Percentiles rank a stretch among this genome's conserved stretches.
phyloP scores from a whole-genome alignment of 2,797 vertebrate genomes.

The Melanotaenia nigrans region DNA sequence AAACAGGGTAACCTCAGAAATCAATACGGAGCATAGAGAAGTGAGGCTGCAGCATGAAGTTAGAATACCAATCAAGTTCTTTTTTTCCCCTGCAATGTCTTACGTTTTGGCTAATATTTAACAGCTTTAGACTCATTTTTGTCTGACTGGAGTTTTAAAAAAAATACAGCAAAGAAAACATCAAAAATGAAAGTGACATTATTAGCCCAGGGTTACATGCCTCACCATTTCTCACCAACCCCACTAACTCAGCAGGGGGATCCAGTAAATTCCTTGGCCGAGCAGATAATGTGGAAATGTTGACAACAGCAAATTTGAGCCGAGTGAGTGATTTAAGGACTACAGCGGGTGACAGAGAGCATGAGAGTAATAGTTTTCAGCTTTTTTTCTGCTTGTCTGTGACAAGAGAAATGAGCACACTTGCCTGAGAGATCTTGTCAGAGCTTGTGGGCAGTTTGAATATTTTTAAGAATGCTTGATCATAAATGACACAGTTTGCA shows the following conservation, averaged over 20 bases:
- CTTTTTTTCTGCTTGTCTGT: conserved; percentile 52
- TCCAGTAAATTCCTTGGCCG: conserved; percentile 76
- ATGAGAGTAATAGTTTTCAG: conserved; percentile 70
- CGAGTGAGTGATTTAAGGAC: conserved; percentile 76
- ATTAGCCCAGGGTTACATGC: conserved; percentile 63
- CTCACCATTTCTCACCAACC: conserved; percentile 62
- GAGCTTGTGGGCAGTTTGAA: conserved; percentile 58
- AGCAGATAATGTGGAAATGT: conserved; percentile 80
- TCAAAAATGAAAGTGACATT: conserved; percentile 66
- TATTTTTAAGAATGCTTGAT: conserved; percentile 61
- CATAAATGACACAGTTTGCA: conserved; percentile 65
- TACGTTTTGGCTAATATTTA: conserved; percentile 18
- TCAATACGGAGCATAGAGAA: conserved; percentile 72
- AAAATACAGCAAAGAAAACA: neutral
- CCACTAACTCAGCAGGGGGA: conserved; percentile 68
- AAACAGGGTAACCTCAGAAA: conserved; percentile 73
- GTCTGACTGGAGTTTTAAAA: conserved; percentile 11
- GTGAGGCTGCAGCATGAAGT: conserved; percentile 58
- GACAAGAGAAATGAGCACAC: conserved; percentile 63
- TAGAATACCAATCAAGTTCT: conserved; percentile 70
- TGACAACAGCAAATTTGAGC: conserved; percentile 78
- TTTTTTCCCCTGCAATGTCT: conserved; percentile 1
- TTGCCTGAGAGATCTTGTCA: conserved; percentile 67
- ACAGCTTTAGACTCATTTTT: conserved; percentile 23
- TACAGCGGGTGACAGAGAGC: conserved; percentile 67